Evolutionary conservation across 2,888 invertebrate species (phyloP).

Genomic region (Amblyjoppa fuscipennis): DNA sequence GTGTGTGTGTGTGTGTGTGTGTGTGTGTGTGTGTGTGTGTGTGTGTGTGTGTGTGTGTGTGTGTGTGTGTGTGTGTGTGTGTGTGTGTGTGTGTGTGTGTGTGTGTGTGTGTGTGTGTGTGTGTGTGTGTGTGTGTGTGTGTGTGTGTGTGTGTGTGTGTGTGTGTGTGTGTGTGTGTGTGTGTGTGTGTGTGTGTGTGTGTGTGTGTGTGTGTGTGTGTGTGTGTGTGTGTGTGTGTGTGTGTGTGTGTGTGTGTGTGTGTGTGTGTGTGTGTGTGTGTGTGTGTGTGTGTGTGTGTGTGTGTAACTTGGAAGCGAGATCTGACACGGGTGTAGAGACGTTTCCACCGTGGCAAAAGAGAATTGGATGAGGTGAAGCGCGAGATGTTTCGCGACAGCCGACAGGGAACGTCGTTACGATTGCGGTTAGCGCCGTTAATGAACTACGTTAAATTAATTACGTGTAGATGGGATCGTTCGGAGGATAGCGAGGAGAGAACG

Average conservation of each 20-base stretch:
- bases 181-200: not conserved
- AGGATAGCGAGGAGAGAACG: constrained; percentile 66
- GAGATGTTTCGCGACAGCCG: constrained; percentile 26
- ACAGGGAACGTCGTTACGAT: constrained; percentile 39
- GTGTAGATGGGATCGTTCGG: constrained; percentile 34
- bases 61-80: no score
- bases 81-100: not conserved
- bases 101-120: no score
- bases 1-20: not conserved
- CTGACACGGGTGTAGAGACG: not conserved
- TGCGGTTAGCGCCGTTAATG: constrained; percentile 72
- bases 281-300: not conserved
- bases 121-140: no score
- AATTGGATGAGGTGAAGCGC: constrained; percentile 22
- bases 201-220: not conserved
- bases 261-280: no score
- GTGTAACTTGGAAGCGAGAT: constrained; percentile 2
- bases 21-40: no score
- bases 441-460: constrained; percentile 79
- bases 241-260: no score
- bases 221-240: no score
- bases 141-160: no score
- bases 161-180: not conserved
- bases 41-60: no score
- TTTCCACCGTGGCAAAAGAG: not conserved